Evolutionary conservation across 2,113 vertebrate genomes (phyloP).

Genomic region (Colistium nudipinnis): DNA sequence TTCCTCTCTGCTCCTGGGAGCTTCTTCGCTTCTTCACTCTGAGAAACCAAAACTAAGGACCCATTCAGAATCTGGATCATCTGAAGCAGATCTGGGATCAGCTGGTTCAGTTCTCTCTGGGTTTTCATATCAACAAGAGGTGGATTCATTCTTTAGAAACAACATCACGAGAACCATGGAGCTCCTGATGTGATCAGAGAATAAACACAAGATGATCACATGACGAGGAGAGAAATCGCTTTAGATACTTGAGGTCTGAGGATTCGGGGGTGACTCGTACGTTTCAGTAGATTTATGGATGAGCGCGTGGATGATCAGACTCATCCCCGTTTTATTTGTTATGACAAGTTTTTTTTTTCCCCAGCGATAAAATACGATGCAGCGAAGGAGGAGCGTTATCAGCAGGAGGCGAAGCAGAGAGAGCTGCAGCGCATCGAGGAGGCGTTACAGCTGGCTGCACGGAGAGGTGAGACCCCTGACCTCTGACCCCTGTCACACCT

Average conservation of each 20-base stretch:
- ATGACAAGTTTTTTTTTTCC: conserved; percentile 17
- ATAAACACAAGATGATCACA: no score
- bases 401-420: conserved; percentile 92
- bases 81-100: background rate
- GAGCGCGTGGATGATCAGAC: no score
- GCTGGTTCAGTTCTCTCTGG: no score
- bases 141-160: no score
- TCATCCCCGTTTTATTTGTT: background rate
- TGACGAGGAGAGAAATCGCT: no score
- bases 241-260: no score
- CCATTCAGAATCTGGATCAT: background rate
- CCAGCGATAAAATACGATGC: conserved; percentile 93
- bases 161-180: no score
- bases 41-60: background rate
- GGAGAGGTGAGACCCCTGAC: conserved; percentile 83
- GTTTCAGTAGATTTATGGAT: no score
- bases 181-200: no score
- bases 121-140: no score
- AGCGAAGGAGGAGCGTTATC: conserved; percentile 91
- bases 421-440: conserved; percentile 94
- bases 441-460: conserved; percentile 88
- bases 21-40: no score
- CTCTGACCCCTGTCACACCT: background rate
- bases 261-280: no score
- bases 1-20: background rate